These are phyloP conservation scores for Phataginus tricuspis DNA, from an alignment of 2,797 vertebrate genomes.

Conservation along the genomic window DNA sequence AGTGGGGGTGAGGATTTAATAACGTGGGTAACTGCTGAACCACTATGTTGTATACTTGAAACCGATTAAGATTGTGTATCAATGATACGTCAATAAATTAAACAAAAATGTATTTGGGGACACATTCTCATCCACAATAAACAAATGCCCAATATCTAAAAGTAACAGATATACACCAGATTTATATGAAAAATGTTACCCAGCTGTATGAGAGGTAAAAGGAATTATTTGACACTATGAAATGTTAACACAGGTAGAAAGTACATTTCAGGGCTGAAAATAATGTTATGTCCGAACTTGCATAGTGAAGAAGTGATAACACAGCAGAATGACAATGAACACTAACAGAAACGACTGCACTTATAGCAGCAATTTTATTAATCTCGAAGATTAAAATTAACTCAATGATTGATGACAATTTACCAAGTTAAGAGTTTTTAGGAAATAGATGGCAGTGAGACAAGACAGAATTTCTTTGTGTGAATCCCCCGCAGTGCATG, in stretches of 20 bases:
- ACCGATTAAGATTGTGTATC: too few species aligned
- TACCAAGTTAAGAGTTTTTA: neutral
- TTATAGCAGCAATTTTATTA: conserved; percentile 19
- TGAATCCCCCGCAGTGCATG: accelerated
- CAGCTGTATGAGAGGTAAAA: neutral
- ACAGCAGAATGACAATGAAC: too few species aligned
- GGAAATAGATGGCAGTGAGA: neutral
- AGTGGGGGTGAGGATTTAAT: too few species aligned
- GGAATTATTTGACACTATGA: accelerated
- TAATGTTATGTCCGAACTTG: accelerated
- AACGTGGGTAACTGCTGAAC: too few species aligned
- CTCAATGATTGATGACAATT: neutral
- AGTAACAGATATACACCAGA: neutral
- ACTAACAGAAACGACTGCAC: neutral
- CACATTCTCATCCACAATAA: neutral
- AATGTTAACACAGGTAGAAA: too few species aligned
- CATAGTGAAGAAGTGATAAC: accelerated
- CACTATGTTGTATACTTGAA: too few species aligned
- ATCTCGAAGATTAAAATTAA: neutral
- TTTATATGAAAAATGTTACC: neutral
- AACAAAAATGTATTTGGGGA: neutral
- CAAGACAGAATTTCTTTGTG: accelerated
- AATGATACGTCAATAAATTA: too few species aligned
- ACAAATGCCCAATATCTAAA: neutral
- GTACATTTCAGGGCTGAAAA: neutral